Percentiles rank a stretch among this genome's conserved stretches.
Conservation (phyloP, 2,113 vertebrate species). For the Pachyramphus minor region DNA sequence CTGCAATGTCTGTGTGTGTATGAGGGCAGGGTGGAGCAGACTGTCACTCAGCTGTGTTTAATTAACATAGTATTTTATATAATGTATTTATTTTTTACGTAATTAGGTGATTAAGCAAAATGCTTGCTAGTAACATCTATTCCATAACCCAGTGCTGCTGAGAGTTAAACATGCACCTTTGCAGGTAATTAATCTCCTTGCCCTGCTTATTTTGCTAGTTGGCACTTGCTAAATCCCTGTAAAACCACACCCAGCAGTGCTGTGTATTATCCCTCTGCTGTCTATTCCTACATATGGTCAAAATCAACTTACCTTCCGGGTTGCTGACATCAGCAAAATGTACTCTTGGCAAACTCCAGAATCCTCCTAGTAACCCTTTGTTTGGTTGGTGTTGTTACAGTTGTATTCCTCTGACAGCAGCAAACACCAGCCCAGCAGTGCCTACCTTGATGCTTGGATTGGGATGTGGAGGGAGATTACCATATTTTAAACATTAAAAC, state of each 20-base stretch:
- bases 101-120: conserved; percentile 63
- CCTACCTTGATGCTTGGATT: neutral
- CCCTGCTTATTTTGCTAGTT: conserved; percentile 77
- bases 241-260: conserved; percentile 76
- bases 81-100: conserved; percentile 66
- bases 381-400: conserved; percentile 61
- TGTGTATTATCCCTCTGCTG: conserved; percentile 72
- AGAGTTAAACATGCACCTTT: conserved; percentile 69
- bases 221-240: conserved; percentile 76
- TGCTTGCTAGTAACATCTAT: conserved; percentile 51
- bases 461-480: neutral
- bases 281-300: conserved; percentile 81
- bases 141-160: conserved; percentile 16
- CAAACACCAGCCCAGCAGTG: conserved; percentile 7
- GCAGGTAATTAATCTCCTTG: conserved; percentile 78
- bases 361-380: conserved; percentile 76
- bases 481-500: neutral
- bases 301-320: conserved; percentile 76
- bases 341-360: conserved; percentile 66
- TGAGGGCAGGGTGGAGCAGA: conserved; percentile 38
- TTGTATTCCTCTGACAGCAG: conserved; percentile 38
- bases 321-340: conserved; percentile 77
- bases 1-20: neutral
- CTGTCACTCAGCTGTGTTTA: conserved; percentile 56
- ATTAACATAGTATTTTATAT: conserved; percentile 65